Evolutionary conservation across 2,113 vertebrate genomes (phyloP), one percentile per base, ranked within the genome.

Genomic region (Crotalus viridis): DNA sequence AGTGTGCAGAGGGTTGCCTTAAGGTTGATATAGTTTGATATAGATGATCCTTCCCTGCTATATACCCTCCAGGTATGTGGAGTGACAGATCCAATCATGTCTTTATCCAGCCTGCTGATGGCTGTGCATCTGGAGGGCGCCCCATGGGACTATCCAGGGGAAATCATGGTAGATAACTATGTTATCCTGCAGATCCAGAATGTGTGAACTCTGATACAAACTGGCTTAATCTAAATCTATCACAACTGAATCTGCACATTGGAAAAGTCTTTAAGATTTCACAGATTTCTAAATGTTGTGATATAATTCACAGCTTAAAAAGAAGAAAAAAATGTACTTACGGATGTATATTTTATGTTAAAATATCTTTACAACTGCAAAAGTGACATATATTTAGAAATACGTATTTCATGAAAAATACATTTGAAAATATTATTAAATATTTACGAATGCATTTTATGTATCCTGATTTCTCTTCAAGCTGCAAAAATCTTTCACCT

Each of bases 1-100:
- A 24, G 64, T 33, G 64, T 39, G 51, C 90, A 33, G 10, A 89
- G 26, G 10, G 94, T 96, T 94, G 91, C 93, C 52, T 86, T 92
- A 91, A 39, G 33, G 91, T 74, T 55, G 10, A 5, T 46, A 7
- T 0, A 89, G 61, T 39, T n/a, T 91, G 33, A 89, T 56, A 88
- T 0, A 13, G 39, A 26, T 21, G 22, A 69, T 28, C 87, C 17
- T 54, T 54, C 87, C 17, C 51, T 88, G 54, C 26, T 54, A 8
- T 13, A 6, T 28, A 15, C 15, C 87, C 28, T 88, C 5, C 87
- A 88, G 51, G 28, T 88, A 54, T 54, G 26, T 3, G n/a, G 51
- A n/a, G 28, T 19, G 19, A 88, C 26, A 54, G n/a, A 28, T 88
- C 52, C 87, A 51, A 88, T 88, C 51, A 88, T 39, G 33, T n/a